Evolutionary conservation across 2,888 invertebrate genomes (phyloP).

Genomic region (Eubasilissa splendida): DNA sequence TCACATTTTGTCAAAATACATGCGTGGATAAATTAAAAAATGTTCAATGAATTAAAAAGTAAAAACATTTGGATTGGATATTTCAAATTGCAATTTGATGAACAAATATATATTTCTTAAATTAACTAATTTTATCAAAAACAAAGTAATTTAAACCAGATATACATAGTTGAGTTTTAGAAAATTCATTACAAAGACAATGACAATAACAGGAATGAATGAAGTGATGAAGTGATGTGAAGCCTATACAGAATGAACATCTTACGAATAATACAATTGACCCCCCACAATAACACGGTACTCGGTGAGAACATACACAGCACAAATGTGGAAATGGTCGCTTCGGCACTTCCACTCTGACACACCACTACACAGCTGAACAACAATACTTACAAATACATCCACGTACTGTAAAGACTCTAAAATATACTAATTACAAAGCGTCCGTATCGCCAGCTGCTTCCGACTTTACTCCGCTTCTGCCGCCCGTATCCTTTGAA

Average conservation of each 20-base stretch:
- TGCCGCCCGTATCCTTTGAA: neutral
- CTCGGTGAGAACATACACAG: neutral
- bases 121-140: too few relatives aligned
- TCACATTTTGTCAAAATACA: too few relatives aligned
- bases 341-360: conserved; percentile 5
- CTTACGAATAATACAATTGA: conserved; percentile 21
- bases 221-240: conserved; percentile 10
- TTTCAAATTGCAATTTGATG: too few relatives aligned
- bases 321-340: neutral
- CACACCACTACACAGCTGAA: conserved; percentile 1
- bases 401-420: conserved; percentile 17
- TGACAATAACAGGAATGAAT: conserved; percentile 32
- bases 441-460: conserved; percentile 45
- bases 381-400: conserved; percentile 10
- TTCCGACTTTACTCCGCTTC: neutral
- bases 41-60: too few relatives aligned
- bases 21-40: too few relatives aligned
- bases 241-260: conserved; percentile 32
- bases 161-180: too few relatives aligned
- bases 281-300: neutral
- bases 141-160: too few relatives aligned
- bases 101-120: too few relatives aligned
- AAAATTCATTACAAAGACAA: too few relatives aligned
- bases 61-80: too few relatives aligned
- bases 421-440: conserved; percentile 22